Base-by-base conservation (phyloP, 2,113 vertebrate genomes). In the Himantopus leucocephalus region DNA sequence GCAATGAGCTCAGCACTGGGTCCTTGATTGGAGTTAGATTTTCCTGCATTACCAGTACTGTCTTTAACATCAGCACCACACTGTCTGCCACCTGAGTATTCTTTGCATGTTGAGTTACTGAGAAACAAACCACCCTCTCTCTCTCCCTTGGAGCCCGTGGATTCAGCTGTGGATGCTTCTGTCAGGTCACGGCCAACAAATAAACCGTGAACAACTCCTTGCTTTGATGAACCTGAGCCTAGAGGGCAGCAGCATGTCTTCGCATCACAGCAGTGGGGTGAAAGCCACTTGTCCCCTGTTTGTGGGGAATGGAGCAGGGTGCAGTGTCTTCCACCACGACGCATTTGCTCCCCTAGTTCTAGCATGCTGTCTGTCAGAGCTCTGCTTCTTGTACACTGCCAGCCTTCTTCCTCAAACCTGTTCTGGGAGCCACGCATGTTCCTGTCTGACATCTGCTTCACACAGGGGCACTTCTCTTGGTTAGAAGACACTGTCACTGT, bases 311-410 rank as follows among this genome's bases (percentile, higher is more conserved):
- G 9, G 47, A 59, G 94, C 52, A 62, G 79, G 43, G 62, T 5
- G 2, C 83, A 75, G n/a, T 88, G 92, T 19, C 67, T 96, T n/a
- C 64, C 80, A 41, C 37, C 41, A 0, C 8, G 67, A n/a, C 13
- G 24, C 5, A 6, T 37, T 35, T 77, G 82, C 55, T 95, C 79
- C 35, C 79, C 76, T 10, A 85, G 35, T 10, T 95, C 94, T 59
- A 96, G 88, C 83, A 94, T 70, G 43, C 94, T 89, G 87, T 94
- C 95, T 0, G 88, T 91, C 55, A 96, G 74, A 59, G 96, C 75
- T 43, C 94, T 89, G 72, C 88, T 84, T 29, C 89, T 87, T 0
- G 39, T 85, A 8, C 90, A 91, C 34, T 59, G 76, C 85, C 93
- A 92, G 76, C 62, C 17, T 16, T 87, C 93, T 1, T 77, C 88